Evolutionary conservation across 2,888 invertebrate genomes (phyloP).

Genomic region (Heterodera filipjevi): DNA sequence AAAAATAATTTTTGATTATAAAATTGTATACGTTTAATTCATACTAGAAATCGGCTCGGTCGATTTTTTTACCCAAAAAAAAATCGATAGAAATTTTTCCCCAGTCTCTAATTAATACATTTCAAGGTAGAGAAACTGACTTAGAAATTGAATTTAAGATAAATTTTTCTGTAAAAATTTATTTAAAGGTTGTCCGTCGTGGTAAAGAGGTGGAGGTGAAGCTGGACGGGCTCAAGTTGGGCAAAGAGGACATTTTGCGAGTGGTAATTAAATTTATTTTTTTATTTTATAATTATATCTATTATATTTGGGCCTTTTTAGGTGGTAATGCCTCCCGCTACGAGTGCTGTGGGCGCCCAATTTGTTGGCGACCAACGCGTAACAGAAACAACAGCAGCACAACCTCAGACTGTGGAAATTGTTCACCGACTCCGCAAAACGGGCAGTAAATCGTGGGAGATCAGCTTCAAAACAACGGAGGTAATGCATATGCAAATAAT

Average conservation of each 20-base stretch:
- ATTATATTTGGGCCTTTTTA: not conserved
- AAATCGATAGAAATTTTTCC: no score
- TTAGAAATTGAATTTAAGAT: no score
- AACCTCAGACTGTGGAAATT: constrained; percentile 36
- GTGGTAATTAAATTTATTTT: constrained; percentile 43
- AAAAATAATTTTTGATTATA: not conserved
- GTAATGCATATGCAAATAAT: constrained; percentile 68
- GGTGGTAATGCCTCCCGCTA: constrained; percentile 7
- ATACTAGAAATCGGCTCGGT: no score
- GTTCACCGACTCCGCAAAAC: constrained; percentile 56
- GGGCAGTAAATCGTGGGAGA: constrained; percentile 59
- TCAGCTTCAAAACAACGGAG: constrained; percentile 79
- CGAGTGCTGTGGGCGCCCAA: not conserved
- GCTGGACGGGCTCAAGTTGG: constrained; percentile 58
- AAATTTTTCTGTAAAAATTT: no score
- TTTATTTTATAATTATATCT: not conserved
- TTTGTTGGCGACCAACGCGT: not conserved
- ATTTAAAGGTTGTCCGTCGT: constrained; percentile 33
- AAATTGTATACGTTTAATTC: no score
- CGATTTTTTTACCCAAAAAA: no score
- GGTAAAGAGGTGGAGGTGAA: constrained; percentile 58
- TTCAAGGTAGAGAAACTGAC: no score
- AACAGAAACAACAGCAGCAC: not conserved
- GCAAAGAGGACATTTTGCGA: constrained; percentile 60
- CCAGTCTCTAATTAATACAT: no score